These are phyloP conservation scores for Plumapathes pennacea DNA, from an alignment of 92 coral and sea anemone genomes.

Conservation along the genomic window DNA sequence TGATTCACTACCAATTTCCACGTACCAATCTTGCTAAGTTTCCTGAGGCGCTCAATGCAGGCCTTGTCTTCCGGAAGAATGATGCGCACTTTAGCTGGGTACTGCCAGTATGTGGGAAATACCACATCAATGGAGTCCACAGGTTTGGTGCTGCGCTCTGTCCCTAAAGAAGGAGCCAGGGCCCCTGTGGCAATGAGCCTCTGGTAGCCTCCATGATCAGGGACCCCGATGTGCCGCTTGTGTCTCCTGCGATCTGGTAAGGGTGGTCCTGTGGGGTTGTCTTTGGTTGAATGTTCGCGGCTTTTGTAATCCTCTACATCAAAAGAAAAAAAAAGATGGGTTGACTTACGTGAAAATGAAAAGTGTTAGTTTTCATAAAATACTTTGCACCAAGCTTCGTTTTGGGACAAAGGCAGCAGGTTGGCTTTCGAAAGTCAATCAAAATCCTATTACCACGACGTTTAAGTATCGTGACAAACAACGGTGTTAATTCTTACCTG, in stretches of 20 bases:
- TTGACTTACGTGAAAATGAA: too few relatives aligned
- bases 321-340: background rate
- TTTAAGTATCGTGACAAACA: too few relatives aligned
- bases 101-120: constrained; percentile 95
- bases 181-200: constrained; percentile 91
- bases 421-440: too few relatives aligned
- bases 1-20: background rate
- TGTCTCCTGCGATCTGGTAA: too few relatives aligned
- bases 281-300: too few relatives aligned
- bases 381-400: too few relatives aligned
- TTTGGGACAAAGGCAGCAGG: too few relatives aligned
- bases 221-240: constrained; percentile 94
- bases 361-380: too few relatives aligned
- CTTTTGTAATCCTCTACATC: constrained; percentile 23
- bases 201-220: constrained; percentile 98
- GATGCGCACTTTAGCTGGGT: constrained; percentile 95
- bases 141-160: constrained; percentile 49
- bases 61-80: constrained; percentile 84
- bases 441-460: too few relatives aligned
- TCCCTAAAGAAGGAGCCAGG: constrained; percentile 67
- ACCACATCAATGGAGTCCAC: constrained; percentile 81
- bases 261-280: too few relatives aligned
- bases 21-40: constrained; percentile 79
- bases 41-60: constrained; percentile 87
- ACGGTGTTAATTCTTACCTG: constrained; percentile 79